Percentiles rank a stretch among this genome's conserved stretches.
These are phyloP conservation scores for Callionymus lyra DNA, from an alignment of 2,113 vertebrate genomes.

Conservation along the genomic window DNA sequence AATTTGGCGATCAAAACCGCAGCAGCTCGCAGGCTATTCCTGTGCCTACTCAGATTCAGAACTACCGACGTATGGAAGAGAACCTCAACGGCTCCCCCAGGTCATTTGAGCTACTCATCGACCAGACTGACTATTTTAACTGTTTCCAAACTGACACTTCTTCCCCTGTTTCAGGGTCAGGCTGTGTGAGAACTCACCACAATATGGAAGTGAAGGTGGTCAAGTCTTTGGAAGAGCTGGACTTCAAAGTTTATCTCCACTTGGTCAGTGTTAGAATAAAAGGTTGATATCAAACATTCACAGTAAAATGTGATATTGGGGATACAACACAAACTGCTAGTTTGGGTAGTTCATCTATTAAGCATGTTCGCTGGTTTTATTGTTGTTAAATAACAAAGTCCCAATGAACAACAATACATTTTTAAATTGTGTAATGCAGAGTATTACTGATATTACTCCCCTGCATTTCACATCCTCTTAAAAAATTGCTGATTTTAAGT, in stretches of 20 bases:
- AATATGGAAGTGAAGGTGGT: constrained; percentile 59
- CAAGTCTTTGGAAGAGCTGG: too few species aligned
- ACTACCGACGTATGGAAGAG: constrained; percentile 87
- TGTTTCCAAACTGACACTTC: neutral
- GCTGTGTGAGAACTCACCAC: constrained; percentile 55
- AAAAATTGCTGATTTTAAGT: too few species aligned
- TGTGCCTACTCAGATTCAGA: constrained; percentile 86
- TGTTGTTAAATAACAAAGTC: too few species aligned
- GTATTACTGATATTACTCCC: too few species aligned
- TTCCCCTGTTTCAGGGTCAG: constrained; percentile 59
- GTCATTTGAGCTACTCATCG: constrained; percentile 34
- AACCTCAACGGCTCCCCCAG: constrained; percentile 67
- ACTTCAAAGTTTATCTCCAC: constrained; percentile 60
- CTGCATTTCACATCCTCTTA: too few species aligned
- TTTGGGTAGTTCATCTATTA: too few species aligned
- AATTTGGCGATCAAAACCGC: constrained; percentile 62
- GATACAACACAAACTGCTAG: too few species aligned
- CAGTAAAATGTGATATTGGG: neutral
- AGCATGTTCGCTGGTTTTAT: too few species aligned
- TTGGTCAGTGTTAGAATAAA: constrained; percentile 72
- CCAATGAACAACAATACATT: too few species aligned
- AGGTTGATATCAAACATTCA: too few species aligned
- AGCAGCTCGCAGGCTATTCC: constrained; percentile 83
- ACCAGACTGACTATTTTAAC: neutral
- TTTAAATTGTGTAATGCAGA: too few species aligned